Conservation (phyloP, 2,888 invertebrate genomes). For the Nomada hirtipes region DNA sequence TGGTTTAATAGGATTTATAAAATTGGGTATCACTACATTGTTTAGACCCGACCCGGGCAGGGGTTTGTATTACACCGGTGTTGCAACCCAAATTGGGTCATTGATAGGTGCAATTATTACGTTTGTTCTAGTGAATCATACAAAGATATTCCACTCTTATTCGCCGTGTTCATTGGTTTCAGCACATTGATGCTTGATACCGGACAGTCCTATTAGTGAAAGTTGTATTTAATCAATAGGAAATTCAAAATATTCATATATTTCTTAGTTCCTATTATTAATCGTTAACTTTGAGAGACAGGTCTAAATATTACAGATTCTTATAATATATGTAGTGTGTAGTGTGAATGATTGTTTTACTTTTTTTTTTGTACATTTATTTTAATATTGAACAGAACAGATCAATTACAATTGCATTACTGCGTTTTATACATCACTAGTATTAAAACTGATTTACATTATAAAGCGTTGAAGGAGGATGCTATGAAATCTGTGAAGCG, state of each 20-base stretch:
- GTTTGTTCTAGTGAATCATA: conserved; percentile 89
- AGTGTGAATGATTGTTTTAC: background rate
- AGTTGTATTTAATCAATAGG: background rate
- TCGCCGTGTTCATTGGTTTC: conserved; percentile 73
- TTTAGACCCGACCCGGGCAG: conserved; percentile 90
- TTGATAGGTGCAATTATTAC: conserved; percentile 90
- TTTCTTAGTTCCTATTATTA: conserved; percentile 19
- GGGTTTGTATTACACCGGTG: conserved; percentile 92
- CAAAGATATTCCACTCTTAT: conserved; percentile 86
- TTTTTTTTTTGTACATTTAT: conserved; percentile 29
- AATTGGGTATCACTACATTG: conserved; percentile 91
- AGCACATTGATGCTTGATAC: conserved; percentile 33
- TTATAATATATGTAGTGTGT: background rate
- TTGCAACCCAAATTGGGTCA: conserved; percentile 91
- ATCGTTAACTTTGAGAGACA: background rate
- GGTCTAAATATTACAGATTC: background rate
- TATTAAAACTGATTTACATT: conserved; percentile 16
- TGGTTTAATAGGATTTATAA: conserved; percentile 90
- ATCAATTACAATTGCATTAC: conserved; percentile 6
- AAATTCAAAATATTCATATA: conserved; percentile 4
- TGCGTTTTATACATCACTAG: conserved; percentile 22
- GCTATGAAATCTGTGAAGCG: background rate
- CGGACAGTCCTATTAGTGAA: background rate
- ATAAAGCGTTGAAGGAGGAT: background rate
- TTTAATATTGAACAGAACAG: background rate